Percentiles rank a stretch among this genome's conserved stretches.
phyloP scores from a whole-genome alignment of 2,888 invertebrate species.

The Aspidiotus rigidus region DNA sequence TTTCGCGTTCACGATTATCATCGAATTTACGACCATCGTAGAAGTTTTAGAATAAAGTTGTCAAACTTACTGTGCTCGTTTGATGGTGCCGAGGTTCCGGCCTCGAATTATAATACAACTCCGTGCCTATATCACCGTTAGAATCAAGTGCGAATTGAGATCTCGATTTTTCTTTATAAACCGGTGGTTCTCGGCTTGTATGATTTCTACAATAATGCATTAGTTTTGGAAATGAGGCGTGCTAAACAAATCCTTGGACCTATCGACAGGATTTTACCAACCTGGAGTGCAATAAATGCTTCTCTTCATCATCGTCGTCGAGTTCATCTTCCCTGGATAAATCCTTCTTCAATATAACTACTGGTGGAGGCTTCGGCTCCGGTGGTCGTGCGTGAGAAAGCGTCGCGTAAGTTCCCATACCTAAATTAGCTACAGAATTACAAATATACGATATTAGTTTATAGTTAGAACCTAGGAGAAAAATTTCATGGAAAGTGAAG shows the following conservation, averaged over 20 bases:
- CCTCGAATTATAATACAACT: constrained; percentile 73
- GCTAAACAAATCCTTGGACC: background rate
- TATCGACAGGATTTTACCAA: background rate
- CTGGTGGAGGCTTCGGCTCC: constrained; percentile 80
- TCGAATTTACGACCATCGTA: background rate
- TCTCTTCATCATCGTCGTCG: constrained; percentile 37
- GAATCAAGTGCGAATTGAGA: constrained; percentile 39
- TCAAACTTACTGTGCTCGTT: constrained; percentile 36
- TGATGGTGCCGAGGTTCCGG: constrained; percentile 36
- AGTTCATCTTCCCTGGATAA: constrained; percentile 59
- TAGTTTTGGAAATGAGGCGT: background rate
- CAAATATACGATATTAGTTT: constrained; percentile 35
- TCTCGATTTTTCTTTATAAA: constrained; percentile 36
- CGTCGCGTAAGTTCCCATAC: constrained; percentile 36
- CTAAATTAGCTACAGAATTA: constrained; percentile 44
- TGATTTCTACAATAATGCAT: constrained; percentile 11
- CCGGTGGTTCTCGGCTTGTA: constrained; percentile 16
- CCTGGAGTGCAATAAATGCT: constrained; percentile 26
- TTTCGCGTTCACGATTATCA: background rate
- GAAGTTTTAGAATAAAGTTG: constrained; percentile 2
- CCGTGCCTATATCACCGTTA: constrained; percentile 49
- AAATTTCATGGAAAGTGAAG: too few relatives aligned
- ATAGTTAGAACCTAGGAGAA: too few relatives aligned
- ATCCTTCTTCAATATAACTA: constrained; percentile 79
- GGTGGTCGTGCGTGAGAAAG: constrained; percentile 52